Evolutionary conservation across 2,797 vertebrate genomes (phyloP).

Genomic region (Odontamblyopus lacepedii): DNA sequence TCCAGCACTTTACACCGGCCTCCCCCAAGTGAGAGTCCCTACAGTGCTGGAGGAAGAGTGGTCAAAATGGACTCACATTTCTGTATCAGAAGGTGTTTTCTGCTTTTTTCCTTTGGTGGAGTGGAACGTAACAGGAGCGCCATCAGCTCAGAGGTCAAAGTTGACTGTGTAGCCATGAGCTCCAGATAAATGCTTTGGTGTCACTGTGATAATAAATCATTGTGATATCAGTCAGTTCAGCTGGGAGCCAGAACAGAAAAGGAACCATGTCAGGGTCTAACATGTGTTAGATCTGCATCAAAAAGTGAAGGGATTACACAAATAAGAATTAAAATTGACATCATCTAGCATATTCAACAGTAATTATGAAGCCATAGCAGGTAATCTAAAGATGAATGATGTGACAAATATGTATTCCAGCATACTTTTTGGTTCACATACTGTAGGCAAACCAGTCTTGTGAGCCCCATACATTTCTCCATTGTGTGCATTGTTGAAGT

Average conservation of each 20-base stretch:
- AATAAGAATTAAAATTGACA: no score
- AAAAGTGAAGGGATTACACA: no score
- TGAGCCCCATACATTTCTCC: no score
- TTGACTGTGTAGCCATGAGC: neutral
- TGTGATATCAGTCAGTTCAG: conserved; percentile 31
- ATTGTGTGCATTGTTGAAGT: no score
- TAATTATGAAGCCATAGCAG: conserved; percentile 20
- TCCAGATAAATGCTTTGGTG: conserved; percentile 11
- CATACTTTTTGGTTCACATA: conserved; percentile 4
- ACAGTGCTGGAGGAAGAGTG: neutral
- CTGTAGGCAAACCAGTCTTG: no score
- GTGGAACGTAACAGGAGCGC: conserved; percentile 18
- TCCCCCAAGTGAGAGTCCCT: neutral
- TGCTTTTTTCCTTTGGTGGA: conserved; percentile 11
- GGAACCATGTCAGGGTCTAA: conserved; percentile 9
- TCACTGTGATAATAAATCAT: conserved; percentile 11
- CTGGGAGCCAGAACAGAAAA: conserved; percentile 25
- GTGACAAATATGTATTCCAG: neutral
- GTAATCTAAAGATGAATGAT: conserved; percentile 19
- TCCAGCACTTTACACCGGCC: neutral
- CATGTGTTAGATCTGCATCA: no score
- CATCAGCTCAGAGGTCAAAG: conserved; percentile 35
- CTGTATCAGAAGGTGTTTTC: conserved; percentile 17
- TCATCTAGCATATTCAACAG: neutral
- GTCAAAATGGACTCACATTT: conserved; percentile 30